Percentiles rank a stretch among this genome's conserved stretches.
phyloP scores from a whole-genome alignment of 1,140 invertebrate genomes.

The Oedothorax gibbosus region DNA sequence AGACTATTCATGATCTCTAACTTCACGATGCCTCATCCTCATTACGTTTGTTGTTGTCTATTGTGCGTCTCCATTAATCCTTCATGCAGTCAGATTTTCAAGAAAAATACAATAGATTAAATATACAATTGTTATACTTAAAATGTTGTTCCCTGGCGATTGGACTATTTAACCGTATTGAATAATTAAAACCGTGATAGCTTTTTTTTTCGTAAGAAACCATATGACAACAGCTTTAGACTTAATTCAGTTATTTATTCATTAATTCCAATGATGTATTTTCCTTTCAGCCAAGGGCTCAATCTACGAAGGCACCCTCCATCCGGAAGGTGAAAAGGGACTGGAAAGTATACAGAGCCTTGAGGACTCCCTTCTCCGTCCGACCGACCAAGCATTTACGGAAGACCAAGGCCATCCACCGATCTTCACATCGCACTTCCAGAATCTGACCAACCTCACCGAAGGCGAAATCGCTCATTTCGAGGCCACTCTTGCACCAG shows the following conservation, averaged over 20 bases:
- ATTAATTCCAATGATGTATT: too few species aligned
- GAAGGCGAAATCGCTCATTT: conserved; percentile 95
- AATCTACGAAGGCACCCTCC: conserved; percentile 88
- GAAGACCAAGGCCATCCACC: conserved; percentile 83
- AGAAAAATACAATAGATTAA: too few species aligned
- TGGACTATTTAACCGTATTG: background rate
- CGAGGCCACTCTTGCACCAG: conserved; percentile 91
- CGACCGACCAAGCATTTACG: conserved; percentile 75
- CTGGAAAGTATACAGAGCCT: conserved; percentile 90
- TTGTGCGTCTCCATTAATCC: too few species aligned
- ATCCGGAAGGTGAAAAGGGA: conserved; percentile 92
- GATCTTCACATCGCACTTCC: conserved; percentile 87
- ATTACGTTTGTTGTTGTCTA: too few species aligned
- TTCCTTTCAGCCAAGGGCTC: conserved; percentile 74
- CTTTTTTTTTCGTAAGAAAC: background rate
- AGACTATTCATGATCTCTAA: too few species aligned
- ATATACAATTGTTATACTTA: too few species aligned
- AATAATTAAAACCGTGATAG: background rate
- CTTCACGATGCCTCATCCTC: too few species aligned
- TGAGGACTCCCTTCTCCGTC: conserved; percentile 83
- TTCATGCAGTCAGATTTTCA: too few species aligned
- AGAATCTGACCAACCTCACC: conserved; percentile 82
- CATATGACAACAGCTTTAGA: background rate
- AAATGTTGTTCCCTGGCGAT: background rate
- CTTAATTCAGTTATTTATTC: background rate